These are phyloP conservation scores for Autographa pulchrina DNA, from an alignment of 2,888 invertebrate species.

Conservation along the genomic window DNA sequence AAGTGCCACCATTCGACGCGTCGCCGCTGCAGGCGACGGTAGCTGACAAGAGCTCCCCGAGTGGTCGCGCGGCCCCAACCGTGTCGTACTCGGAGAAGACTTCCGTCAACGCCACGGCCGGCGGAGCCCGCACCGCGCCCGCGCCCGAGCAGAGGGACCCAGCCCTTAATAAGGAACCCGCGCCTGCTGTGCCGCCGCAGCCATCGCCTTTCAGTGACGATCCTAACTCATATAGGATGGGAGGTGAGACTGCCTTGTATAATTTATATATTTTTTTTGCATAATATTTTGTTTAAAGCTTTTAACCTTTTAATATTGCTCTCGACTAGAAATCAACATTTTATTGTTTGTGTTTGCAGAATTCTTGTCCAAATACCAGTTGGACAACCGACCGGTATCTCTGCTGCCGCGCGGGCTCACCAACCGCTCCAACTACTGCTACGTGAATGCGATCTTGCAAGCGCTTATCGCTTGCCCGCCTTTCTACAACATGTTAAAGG, in stretches of 20 bases:
- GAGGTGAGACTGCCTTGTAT: slow-evolving; percentile 88
- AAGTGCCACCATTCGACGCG: slow-evolving; percentile 90
- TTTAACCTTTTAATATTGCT: too few relatives aligned
- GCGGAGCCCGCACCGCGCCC: slow-evolving; percentile 56
- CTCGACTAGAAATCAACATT: not conserved
- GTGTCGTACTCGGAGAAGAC: slow-evolving; percentile 74
- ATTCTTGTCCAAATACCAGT: slow-evolving; percentile 92
- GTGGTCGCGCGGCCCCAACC: slow-evolving; percentile 49
- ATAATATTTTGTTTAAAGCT: too few relatives aligned
- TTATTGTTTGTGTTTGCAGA: slow-evolving; percentile 83
- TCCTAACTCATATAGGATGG: slow-evolving; percentile 92
- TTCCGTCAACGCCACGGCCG: slow-evolving; percentile 54
- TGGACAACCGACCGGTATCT: slow-evolving; percentile 94
- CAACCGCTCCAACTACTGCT: slow-evolving; percentile 98
- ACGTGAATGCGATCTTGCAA: slow-evolving; percentile 98
- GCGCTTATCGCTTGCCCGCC: slow-evolving; percentile 98
- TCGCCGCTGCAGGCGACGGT: slow-evolving; percentile 78
- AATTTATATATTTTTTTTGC: not conserved
- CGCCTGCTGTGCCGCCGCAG: slow-evolving; percentile 79
- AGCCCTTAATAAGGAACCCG: slow-evolving; percentile 70
- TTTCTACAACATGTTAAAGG: slow-evolving; percentile 96
- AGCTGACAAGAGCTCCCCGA: slow-evolving; percentile 72
- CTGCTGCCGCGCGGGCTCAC: slow-evolving; percentile 97
- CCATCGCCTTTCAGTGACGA: slow-evolving; percentile 90
- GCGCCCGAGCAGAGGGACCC: slow-evolving; percentile 66